Evolutionary conservation across 2,888 invertebrate species (phyloP), one percentile per base, ranked within the genome.

Genomic region (Chrysomela aeneicollis): DNA sequence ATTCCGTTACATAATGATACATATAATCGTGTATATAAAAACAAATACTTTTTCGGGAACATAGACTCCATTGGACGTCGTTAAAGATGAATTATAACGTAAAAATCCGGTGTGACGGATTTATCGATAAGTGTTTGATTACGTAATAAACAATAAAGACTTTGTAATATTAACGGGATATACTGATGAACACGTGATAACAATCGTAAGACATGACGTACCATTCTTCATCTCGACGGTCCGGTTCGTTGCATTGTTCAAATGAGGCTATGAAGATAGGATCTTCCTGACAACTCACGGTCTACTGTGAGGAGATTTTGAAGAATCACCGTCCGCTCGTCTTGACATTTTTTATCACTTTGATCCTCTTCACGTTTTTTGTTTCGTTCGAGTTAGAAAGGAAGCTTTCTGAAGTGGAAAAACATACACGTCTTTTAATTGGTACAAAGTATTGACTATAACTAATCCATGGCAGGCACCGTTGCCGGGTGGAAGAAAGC

Each of bases 271-370:
- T 42, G 42, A 42, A 42, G 42, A 42, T 42, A 42, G 15, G 15
- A 61, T 61, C 61, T 49, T 22, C 49, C 50, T 61, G 61, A 61
- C 55, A 61, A 49, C 49, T 26, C 30, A 49, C 55, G 49, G 21
- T 55, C 19, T 55, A 61, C 55, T 47, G 61, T 61, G 50, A 55
- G 53, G 55, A 55, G 37, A 46, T 61, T 54, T 61, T 61, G 46
- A 61, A 53, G 53, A 53, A 54, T 54, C 61, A 54, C 47, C 54
- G 54, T 49, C 4, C 2, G 10, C 6, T 35, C 26, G 3, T 26
- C 3, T 26, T 26, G 26, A 26, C 26, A 26, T 26, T 35, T 12
- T 35, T 35, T 35, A 35, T 35, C 35, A 35, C 12, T 12, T 35
- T 9, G 9, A 35, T 35, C 35, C 35, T 12, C 12, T 35, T 2